phyloP scores from a whole-genome alignment of 2,888 invertebrate species.

The Punctoribates punctum region DNA sequence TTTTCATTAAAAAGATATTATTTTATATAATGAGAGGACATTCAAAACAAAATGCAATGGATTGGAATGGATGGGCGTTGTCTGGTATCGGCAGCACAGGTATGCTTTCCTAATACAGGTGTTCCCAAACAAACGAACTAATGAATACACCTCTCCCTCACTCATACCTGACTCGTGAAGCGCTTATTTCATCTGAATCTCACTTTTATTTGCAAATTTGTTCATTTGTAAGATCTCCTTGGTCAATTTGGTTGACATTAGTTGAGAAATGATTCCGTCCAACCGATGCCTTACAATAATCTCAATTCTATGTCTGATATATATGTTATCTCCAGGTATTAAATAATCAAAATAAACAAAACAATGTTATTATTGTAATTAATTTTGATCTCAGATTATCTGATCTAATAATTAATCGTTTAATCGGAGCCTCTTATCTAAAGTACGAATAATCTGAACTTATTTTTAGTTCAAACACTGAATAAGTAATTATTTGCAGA shows the following conservation, averaged over 20 bases:
- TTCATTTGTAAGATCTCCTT: not conserved
- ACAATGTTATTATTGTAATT: not conserved
- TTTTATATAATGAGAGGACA: not conserved
- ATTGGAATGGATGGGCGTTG: slow-evolving; percentile 14
- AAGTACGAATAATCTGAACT: no score
- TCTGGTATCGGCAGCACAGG: slow-evolving; percentile 8
- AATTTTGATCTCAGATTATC: not conserved
- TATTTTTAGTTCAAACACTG: no score
- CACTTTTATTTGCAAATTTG: not conserved
- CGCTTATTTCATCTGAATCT: slow-evolving; percentile 19
- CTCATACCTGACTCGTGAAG: not conserved
- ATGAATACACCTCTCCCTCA: not conserved
- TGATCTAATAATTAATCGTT: no score
- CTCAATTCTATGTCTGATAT: not conserved
- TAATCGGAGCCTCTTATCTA: no score
- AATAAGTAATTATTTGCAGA: no score
- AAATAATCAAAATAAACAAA: not conserved
- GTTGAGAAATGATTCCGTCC: not conserved
- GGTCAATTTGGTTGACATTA: not conserved
- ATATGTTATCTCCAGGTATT: slow-evolving; percentile 19
- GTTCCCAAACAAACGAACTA: not conserved
- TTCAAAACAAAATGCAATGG: not conserved
- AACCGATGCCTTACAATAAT: slow-evolving; percentile 7
- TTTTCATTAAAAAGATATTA: not conserved
- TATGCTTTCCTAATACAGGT: not conserved